A percentile compares a stretch with the other conserved stretches of the same genome.
Conservation (phyloP, 2,888 invertebrate species). For the Lasioglossum morio region DNA sequence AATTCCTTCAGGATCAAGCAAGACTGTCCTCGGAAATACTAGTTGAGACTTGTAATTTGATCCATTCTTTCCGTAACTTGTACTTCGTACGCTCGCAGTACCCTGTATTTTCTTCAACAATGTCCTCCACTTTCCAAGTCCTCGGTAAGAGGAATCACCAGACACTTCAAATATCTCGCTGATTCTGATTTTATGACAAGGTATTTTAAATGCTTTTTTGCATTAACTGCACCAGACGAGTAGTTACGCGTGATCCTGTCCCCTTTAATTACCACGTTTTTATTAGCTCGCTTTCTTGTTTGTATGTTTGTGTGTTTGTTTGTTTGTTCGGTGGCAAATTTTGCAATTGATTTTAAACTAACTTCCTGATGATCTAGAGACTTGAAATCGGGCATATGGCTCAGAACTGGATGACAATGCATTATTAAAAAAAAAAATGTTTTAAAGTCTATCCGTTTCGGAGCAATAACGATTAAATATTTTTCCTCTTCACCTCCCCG, state of each 20-base stretch:
- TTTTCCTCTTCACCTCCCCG: too few species aligned
- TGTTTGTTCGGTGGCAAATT: too few species aligned
- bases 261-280: too few species aligned
- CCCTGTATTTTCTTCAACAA: not conserved
- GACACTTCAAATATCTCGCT: not conserved
- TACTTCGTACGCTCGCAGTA: not conserved
- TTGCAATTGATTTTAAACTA: too few species aligned
- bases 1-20: not conserved
- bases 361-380: too few species aligned
- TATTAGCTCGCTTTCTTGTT: too few species aligned
- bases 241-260: not conserved
- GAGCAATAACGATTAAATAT: too few species aligned
- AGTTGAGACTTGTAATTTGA: not conserved
- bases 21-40: not conserved
- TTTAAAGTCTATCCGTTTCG: too few species aligned
- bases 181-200: not conserved
- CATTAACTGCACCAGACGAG: not conserved
- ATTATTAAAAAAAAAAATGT: too few species aligned
- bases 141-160: not conserved
- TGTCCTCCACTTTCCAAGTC: not conserved
- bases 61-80: slow-evolving; percentile 13
- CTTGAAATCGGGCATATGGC: too few species aligned
- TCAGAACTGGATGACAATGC: too few species aligned
- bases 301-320: too few species aligned
- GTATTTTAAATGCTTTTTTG: not conserved